phyloP scores from a whole-genome alignment of 1,140 invertebrate genomes.

The Lepidostoma basale region DNA sequence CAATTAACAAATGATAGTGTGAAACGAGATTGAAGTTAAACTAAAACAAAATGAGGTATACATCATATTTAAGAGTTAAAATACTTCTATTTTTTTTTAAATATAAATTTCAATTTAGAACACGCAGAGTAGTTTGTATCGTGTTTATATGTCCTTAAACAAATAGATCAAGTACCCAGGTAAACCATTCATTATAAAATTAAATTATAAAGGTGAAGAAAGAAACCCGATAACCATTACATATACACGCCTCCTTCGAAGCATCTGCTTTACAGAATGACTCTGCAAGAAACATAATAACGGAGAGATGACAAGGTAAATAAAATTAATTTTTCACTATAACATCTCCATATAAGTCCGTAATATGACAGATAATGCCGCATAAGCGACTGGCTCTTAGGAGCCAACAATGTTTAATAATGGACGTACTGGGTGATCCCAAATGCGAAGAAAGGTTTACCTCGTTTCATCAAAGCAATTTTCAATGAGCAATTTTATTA shows the following conservation, averaged over 20 bases:
- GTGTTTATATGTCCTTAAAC: neutral
- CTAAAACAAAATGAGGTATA: too few relatives aligned
- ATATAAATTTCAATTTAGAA: too few relatives aligned
- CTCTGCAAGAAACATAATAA: neutral
- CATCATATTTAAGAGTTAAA: too few relatives aligned
- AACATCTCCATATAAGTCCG: too few relatives aligned
- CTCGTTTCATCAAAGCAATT: neutral
- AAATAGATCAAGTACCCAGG: too few relatives aligned
- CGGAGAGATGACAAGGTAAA: slow-evolving; percentile 1
- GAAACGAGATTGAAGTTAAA: too few relatives aligned
- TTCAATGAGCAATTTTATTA: neutral
- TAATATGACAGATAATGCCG: neutral
- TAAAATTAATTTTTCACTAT: neutral
- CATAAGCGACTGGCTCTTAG: neutral
- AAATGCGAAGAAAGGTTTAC: neutral
- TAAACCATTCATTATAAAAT: too few relatives aligned
- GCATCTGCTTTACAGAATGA: slow-evolving; percentile 9
- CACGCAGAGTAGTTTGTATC: neutral
- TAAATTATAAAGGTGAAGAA: slow-evolving; percentile 6
- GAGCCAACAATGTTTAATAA: neutral
- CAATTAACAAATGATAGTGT: too few relatives aligned
- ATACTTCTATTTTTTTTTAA: too few relatives aligned
- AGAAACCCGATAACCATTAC: slow-evolving; percentile 1
- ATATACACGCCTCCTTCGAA: slow-evolving; percentile 3
- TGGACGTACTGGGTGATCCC: neutral